Evolutionary conservation across 2,888 invertebrate genomes (phyloP), one percentile per base, ranked within the genome.

Genomic region (Limnephilus auricula): DNA sequence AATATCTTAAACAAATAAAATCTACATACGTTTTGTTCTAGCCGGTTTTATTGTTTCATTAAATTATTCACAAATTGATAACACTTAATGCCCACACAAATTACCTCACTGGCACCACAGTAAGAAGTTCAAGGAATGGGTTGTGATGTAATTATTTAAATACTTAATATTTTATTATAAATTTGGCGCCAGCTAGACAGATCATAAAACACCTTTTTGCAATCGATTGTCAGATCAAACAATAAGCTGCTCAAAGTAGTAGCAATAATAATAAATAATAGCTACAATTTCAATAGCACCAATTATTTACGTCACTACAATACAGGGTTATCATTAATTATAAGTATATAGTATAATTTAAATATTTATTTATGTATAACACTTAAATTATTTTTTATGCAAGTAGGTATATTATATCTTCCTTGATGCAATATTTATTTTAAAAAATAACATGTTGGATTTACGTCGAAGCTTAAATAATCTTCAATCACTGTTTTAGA

Each of bases 131-230:
- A 65, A 9, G 25, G 25, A 65, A 65, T 85, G 45, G 85, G 15
- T 40, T 45, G 12, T 85, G 45, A 45, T 85, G 85, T 45, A 34
- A 85, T 85, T 0, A 65, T 65, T 85, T 85, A 0, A 45, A 40
- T 30, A 45, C 40, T 85, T 12, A 85, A 25, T 25, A 65, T 65
- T 25, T 40, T 85, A 91, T 91, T 78, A 89, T 4, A 32, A 79
- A 89, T 89, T 32, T 50, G 91, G 91, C 91, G 91, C 89, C 91
- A 79, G 83, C 6, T 31, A 30, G 65, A 84, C 45, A 40, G 30
- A 6, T 40, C 10, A 85, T 65, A 78, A 88, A 88, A 91, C 89
- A 34, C 34, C 31, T 82, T 25, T 82, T 82, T 82, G 37, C 82
- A 34, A 34, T 34, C 32, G 9, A 82, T 82, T 82, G 25, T 65